Evolutionary conservation across 2,888 invertebrate species (phyloP).

Genomic region (Aproaerema taeniolella): DNA sequence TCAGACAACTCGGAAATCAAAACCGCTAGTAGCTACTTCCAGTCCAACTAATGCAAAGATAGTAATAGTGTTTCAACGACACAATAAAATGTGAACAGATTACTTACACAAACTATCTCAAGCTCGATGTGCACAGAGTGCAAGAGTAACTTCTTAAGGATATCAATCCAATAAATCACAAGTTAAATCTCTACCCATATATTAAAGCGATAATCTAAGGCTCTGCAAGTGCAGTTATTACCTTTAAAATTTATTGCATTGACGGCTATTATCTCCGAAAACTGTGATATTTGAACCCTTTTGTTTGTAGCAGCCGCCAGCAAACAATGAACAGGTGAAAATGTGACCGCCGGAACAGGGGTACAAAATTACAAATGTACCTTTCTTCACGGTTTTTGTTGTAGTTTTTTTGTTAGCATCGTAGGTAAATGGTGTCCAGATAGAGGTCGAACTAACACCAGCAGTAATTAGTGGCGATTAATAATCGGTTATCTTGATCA

Average conservation of each 20-base stretch:
- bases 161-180: slow-evolving; percentile 50
- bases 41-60: too few relatives aligned
- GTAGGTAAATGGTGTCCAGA: slow-evolving; percentile 70
- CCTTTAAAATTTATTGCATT: slow-evolving; percentile 63
- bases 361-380: slow-evolving; percentile 39
- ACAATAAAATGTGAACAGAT: too few relatives aligned
- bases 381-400: slow-evolving; percentile 72
- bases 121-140: slow-evolving; percentile 3
- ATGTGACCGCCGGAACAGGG: slow-evolving; percentile 43
- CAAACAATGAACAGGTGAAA: slow-evolving; percentile 71
- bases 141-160: slow-evolving; percentile 18
- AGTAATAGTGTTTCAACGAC: too few relatives aligned
- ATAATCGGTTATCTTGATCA: slow-evolving; percentile 75
- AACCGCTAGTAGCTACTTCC: too few relatives aligned
- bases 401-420: slow-evolving; percentile 49
- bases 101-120: too few relatives aligned
- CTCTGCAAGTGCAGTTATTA: slow-evolving; percentile 71
- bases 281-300: slow-evolving; percentile 75
- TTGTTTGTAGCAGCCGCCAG: slow-evolving; percentile 65
- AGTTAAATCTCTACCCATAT: slow-evolving; percentile 46
- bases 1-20: too few relatives aligned
- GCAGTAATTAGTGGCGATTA: slow-evolving; percentile 76
- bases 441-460: slow-evolving; percentile 75
- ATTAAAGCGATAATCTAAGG: slow-evolving; percentile 58
- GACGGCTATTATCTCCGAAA: slow-evolving; percentile 62